Evolutionary conservation across 2,113 vertebrate species (phyloP), one percentile per base, ranked within the genome.

Genomic region (Orientallactaga bullata): DNA sequence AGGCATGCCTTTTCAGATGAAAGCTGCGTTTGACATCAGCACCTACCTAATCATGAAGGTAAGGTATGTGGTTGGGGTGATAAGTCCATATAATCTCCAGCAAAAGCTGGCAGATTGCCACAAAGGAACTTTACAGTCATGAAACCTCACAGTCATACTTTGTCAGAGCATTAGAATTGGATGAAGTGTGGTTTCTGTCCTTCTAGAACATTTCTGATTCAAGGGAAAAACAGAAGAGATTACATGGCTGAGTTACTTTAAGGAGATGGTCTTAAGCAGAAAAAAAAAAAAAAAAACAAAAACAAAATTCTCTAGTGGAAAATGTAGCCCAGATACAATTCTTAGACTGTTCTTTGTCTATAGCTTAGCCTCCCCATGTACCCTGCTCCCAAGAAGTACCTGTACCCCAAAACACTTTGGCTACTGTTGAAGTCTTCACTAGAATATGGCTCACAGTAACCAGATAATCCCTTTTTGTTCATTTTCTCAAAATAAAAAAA

Each of bases 401-500:
- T 32, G 21, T 4, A 47, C n/a, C 58, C 89, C 32, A 28, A 74
- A 94, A 94, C 23, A 39, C 35, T n/a, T 28, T 83, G 82, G 78
- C 74, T 79, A 35, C 24, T 90, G 51, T 32, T 35, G 71, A 15
- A 60, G 60, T 87, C 17, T 91, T 79, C 37, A 73, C 39, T 65
- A 80, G 35, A 83, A 83, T 69, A 81, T 3, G 77, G 17, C 74
- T 94, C 63, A 84, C 9, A 72, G 21, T 80, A 78, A 83, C 28
- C 60, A 90, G 58, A 51, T 79, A 94, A 30, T 83, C 79, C 63
- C 69, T 90, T 94, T 94, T n/a, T 68, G 32, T 88, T 92, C 85
- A 85, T 78, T 92, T 93, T 90, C 69, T 95, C 65, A 39, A 88
- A 83, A 95, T 73, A 85, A 92, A 92, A 84, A 88, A 78, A 61